These are phyloP conservation scores for Penaeus chinensis DNA, from an alignment of 1,140 invertebrate genomes.

Conservation along the genomic window DNA sequence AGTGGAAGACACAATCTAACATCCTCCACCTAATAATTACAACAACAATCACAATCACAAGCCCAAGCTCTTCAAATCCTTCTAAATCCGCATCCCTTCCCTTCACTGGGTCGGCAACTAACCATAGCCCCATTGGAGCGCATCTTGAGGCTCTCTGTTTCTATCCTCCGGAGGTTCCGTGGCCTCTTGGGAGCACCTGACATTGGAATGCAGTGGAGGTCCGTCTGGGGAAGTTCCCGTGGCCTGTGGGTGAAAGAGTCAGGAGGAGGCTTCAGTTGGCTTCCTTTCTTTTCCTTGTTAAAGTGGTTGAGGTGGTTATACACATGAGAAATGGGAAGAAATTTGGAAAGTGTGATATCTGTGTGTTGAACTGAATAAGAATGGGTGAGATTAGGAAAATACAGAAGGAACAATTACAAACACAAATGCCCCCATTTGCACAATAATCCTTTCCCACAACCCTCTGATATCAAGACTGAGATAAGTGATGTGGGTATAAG, in stretches of 20 bases:
- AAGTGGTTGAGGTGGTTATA: neutral
- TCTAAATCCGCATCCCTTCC: slow-evolving; percentile 7
- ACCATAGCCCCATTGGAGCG: slow-evolving; percentile 50
- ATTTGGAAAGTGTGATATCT: too few relatives aligned
- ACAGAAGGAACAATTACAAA: too few relatives aligned
- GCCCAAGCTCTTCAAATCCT: neutral
- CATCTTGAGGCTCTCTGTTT: slow-evolving; percentile 79
- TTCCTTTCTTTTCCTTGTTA: neutral
- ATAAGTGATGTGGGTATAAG: too few relatives aligned
- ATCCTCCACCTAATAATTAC: too few relatives aligned
- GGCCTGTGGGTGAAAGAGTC: slow-evolving; percentile 12
- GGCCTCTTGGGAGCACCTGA: slow-evolving; percentile 78
- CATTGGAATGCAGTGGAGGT: slow-evolving; percentile 60
- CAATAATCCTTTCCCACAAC: too few relatives aligned
- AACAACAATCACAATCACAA: neutral
- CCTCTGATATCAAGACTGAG: too few relatives aligned
- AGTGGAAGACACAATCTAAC: too few relatives aligned
- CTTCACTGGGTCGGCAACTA: slow-evolving; percentile 26
- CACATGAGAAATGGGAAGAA: too few relatives aligned
- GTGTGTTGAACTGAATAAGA: too few relatives aligned
- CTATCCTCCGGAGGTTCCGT: slow-evolving; percentile 77
- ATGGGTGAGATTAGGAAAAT: too few relatives aligned
- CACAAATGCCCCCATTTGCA: too few relatives aligned
- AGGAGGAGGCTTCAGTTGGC: neutral
- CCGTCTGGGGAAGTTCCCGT: slow-evolving; percentile 50